Evolutionary conservation across 1,140 invertebrate species (phyloP).

Genomic region (Drosophila sproati): DNA sequence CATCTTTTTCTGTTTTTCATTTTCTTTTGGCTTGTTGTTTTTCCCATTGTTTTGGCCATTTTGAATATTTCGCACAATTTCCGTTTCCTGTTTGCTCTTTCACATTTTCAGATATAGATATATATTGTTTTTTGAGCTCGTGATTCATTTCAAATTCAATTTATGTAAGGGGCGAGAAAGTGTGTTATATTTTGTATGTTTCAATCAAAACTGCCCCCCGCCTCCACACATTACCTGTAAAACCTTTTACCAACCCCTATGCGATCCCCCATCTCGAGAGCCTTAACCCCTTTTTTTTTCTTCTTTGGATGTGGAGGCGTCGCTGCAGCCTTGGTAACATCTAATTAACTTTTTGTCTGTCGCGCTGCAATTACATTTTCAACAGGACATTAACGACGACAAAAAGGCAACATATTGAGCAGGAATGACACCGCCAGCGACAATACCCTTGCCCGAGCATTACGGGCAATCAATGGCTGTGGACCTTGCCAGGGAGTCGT

Average conservation of each 20-base stretch:
- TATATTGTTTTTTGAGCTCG: slow-evolving; percentile 1
- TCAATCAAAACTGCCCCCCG: slow-evolving; percentile 40
- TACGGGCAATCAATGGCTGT: not conserved
- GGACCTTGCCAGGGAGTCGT: not conserved
- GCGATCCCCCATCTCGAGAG: not conserved
- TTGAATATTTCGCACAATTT: slow-evolving; percentile 70
- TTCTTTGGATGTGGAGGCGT: not conserved
- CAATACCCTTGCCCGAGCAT: slow-evolving; percentile 12
- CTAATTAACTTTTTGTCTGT: slow-evolving; percentile 63
- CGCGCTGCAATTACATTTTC: slow-evolving; percentile 63
- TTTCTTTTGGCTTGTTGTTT: slow-evolving; percentile 49
- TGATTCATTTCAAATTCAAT: slow-evolving; percentile 43
- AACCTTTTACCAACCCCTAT: slow-evolving; percentile 23
- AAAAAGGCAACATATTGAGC: not conserved
- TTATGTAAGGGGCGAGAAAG: slow-evolving; percentile 3
- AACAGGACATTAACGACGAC: slow-evolving; percentile 49
- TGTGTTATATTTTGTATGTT: slow-evolving; percentile 31
- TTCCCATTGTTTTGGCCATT: slow-evolving; percentile 65
- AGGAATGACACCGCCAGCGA: not conserved
- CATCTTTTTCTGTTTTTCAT: slow-evolving; percentile 20
- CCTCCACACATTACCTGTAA: not conserved
- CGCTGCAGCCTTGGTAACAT: slow-evolving; percentile 59
- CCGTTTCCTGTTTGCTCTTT: slow-evolving; percentile 68
- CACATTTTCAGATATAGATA: slow-evolving; percentile 1
- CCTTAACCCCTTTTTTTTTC: slow-evolving; percentile 11